Percentiles rank a stretch among this genome's conserved stretches.
Evolutionary conservation across 2,797 vertebrate species (phyloP).

Genomic region (Halcyon chelicuti): DNA sequence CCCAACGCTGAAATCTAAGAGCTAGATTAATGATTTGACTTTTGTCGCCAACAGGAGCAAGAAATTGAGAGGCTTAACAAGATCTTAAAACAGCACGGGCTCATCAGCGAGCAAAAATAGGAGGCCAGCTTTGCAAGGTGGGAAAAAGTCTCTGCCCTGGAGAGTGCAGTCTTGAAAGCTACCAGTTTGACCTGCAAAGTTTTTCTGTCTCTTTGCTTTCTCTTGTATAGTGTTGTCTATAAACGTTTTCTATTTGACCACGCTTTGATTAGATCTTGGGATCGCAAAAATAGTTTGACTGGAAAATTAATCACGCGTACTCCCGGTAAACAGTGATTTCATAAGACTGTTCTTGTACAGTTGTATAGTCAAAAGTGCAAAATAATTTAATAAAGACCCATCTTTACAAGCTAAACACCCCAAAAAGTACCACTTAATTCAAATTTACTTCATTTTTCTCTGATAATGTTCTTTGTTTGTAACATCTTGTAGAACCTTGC

Average conservation of each 20-base stretch:
- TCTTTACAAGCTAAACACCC: not conserved
- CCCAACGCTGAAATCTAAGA: not conserved
- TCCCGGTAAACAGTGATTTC: not conserved
- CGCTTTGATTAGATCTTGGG: not conserved
- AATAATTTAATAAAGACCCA: constrained; percentile 67
- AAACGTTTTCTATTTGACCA: not conserved
- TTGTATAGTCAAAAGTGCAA: constrained; percentile 34
- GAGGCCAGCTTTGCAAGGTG: not conserved
- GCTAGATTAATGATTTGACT: not conserved
- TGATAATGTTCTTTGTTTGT: not conserved
- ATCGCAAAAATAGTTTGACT: not conserved
- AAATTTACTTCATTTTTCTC: not conserved
- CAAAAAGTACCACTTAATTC: not conserved
- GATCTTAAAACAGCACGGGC: constrained; percentile 83
- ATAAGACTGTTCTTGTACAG: constrained; percentile 15
- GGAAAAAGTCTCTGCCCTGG: not conserved
- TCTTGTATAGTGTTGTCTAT: not conserved
- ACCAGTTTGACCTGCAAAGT: not conserved
- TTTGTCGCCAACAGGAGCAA: constrained; percentile 80
- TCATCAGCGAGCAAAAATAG: constrained; percentile 61
- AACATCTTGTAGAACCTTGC: not conserved
- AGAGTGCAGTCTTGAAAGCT: not conserved
- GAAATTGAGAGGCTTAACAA: constrained; percentile 87
- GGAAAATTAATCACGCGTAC: not conserved
- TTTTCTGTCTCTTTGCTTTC: not conserved